Conservation (phyloP, 2,888 invertebrate species). For the Rotaria sp. region DNA sequence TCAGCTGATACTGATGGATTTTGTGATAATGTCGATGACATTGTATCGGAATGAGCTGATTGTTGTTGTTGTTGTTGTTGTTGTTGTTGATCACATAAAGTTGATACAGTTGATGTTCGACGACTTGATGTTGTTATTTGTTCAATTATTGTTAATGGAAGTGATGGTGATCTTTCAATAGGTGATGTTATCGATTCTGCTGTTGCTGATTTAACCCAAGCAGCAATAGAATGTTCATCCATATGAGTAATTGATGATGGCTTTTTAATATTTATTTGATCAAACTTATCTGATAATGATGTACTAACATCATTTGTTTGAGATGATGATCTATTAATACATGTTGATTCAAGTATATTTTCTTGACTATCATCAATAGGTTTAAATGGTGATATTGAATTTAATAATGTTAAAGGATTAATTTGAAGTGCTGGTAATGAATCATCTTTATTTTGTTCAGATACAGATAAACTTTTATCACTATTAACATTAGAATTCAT, state of each 20-base stretch:
- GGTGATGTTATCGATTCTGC: not conserved
- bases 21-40: not conserved
- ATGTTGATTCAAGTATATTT: not conserved
- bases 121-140: not conserved
- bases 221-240: not conserved
- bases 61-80: not conserved
- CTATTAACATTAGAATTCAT: not conserved
- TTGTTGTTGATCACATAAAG: not conserved
- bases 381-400: not conserved
- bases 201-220: not conserved
- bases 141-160: not conserved
- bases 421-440: not conserved
- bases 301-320: not conserved
- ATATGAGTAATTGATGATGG: not conserved
- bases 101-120: not conserved
- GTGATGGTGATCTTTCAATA: slow-evolving; percentile 20
- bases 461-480: not conserved
- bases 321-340: not conserved
- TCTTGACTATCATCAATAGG: not conserved
- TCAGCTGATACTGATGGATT: not conserved
- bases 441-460: not conserved
- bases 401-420: not conserved
- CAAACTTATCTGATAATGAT: not conserved
- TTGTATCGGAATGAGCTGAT: not conserved
- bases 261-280: not conserved